These are phyloP conservation scores for Eulemur coronatus DNA, from an alignment of 2,797 vertebrate genomes.

Conservation along the genomic window DNA sequence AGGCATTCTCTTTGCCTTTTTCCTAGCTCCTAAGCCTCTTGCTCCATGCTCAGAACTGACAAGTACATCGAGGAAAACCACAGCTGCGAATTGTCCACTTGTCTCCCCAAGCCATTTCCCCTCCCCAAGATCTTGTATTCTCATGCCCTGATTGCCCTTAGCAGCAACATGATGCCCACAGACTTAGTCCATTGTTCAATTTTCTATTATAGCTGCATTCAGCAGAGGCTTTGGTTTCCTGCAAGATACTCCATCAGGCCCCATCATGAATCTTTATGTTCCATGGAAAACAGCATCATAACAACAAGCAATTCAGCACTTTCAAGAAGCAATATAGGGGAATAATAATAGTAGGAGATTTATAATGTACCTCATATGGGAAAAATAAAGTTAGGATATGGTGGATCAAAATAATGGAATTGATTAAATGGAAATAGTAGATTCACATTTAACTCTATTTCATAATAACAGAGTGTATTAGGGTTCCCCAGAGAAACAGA, in stretches of 20 bases:
- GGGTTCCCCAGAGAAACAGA: neutral
- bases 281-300: neutral
- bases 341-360: neutral
- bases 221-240: neutral
- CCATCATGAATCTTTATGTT: neutral
- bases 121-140: neutral
- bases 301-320: neutral
- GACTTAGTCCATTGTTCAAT: neutral
- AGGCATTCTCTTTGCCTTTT: neutral
- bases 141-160: neutral
- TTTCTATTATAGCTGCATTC: neutral
- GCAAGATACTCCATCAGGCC: neutral
- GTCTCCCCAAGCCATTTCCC: neutral
- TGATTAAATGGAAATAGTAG: neutral
- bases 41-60: neutral
- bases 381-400: neutral
- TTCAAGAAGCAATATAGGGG: neutral
- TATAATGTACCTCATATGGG: neutral
- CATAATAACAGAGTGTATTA: neutral
- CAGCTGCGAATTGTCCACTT: neutral
- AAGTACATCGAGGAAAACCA: neutral
- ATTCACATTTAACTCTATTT: neutral
- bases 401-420: neutral
- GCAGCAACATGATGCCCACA: neutral
- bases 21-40: neutral